A percentile compares a stretch with the other conserved stretches of the same genome.
Conservation (phyloP, 2,888 invertebrate genomes). For the Mimas tiliae region DNA sequence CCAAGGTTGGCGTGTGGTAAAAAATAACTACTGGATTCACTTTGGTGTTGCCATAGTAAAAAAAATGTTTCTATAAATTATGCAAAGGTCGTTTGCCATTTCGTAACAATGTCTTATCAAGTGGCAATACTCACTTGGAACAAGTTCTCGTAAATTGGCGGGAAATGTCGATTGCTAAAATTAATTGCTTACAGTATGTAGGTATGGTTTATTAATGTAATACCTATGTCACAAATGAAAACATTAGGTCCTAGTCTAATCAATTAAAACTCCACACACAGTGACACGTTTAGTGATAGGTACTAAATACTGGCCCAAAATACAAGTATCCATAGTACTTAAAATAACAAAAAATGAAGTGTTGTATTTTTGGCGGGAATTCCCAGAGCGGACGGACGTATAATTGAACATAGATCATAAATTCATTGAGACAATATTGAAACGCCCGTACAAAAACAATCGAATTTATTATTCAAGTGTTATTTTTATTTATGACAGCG, state of each 20-base stretch:
- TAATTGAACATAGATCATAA: too few relatives aligned
- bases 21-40: neutral
- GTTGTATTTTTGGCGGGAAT: too few relatives aligned
- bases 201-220: neutral
- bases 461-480: too few relatives aligned
- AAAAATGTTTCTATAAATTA: constrained; percentile 7
- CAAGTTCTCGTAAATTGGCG: neutral
- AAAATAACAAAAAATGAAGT: too few relatives aligned
- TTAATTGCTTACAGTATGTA: neutral
- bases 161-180: neutral
- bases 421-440: too few relatives aligned
- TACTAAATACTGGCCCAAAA: too few relatives aligned
- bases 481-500: too few relatives aligned
- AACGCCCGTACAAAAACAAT: too few relatives aligned
- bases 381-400: too few relatives aligned
- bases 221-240: neutral
- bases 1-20: neutral
- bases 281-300: too few relatives aligned
- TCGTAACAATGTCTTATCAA: neutral
- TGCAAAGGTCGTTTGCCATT: neutral
- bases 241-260: neutral
- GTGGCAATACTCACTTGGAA: neutral
- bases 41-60: neutral
- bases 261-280: neutral
- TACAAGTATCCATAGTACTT: too few relatives aligned